A percentile compares a stretch with the other conserved stretches of the same genome.
These are phyloP conservation scores for Peribatodes rhomboidaria DNA, from an alignment of 2,888 invertebrate species.

Conservation along the genomic window DNA sequence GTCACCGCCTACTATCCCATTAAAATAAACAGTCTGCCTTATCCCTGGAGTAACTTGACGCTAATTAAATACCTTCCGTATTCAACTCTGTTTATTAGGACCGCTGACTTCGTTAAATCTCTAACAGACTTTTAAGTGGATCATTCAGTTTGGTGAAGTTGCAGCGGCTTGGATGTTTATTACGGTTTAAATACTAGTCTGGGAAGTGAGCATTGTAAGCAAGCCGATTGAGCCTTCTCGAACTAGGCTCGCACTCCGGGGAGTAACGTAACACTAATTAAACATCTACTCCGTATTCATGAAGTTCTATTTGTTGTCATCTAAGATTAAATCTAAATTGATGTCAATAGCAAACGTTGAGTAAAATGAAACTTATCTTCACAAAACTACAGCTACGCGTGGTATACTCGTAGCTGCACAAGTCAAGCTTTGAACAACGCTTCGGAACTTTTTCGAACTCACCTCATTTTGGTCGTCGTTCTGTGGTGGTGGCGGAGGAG, in stretches of 20 bases:
- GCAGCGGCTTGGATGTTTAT: conserved; percentile 14
- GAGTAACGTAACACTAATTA: conserved; percentile 21
- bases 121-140: conserved; percentile 29
- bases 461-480: conserved; percentile 71
- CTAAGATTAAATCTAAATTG: background rate
- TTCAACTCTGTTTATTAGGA: conserved; percentile 31
- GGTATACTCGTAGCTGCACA: too few species aligned
- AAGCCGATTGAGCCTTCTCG: background rate
- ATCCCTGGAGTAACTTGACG: conserved; percentile 22
- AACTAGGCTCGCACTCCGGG: background rate
- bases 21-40: conserved; percentile 27
- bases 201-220: background rate
- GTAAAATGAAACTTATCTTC: background rate
- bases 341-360: background rate
- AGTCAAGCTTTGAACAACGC: background rate
- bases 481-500: conserved; percentile 75
- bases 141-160: conserved; percentile 24
- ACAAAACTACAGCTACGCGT: background rate
- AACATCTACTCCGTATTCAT: conserved; percentile 6
- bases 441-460: conserved; percentile 25
- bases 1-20: conserved; percentile 24
- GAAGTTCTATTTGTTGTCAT: conserved; percentile 13
- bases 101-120: conserved; percentile 26
- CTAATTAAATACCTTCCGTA: conserved; percentile 35
- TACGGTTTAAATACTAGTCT: background rate